Evolutionary conservation across 2,888 invertebrate species (phyloP).

Genomic region (Tetragnatha montana): DNA sequence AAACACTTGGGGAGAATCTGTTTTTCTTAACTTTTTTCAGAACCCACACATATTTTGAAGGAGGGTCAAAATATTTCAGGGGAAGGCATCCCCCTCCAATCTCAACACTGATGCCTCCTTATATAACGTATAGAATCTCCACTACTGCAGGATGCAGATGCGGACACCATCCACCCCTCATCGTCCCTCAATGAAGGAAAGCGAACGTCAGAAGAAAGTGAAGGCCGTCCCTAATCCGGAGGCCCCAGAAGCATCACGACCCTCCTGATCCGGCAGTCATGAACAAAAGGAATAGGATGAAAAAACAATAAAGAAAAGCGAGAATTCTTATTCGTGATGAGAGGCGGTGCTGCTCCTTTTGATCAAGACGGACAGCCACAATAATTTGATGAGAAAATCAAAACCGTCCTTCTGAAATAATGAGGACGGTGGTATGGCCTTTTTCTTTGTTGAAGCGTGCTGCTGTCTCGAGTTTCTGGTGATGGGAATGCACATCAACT

Average conservation of each 20-base stretch:
- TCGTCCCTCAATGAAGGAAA: neutral
- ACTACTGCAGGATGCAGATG: no score
- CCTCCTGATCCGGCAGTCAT: conserved; percentile 39
- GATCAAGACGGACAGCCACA: neutral
- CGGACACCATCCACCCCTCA: no score
- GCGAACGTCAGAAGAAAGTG: conserved; percentile 8
- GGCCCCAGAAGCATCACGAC: neutral
- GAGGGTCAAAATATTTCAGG: no score
- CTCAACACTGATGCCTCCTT: no score
- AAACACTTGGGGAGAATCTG: no score
- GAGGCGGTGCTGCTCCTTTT: conserved; percentile 4
- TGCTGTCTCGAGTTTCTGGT: no score
- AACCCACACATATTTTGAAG: no score
- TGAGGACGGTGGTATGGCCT: neutral
- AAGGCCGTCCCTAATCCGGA: neutral
- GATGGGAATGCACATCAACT: no score
- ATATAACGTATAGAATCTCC: no score
- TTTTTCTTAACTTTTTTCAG: no score
- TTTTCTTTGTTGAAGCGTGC: no score
- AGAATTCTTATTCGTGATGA: conserved; percentile 24
- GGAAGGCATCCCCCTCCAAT: no score
- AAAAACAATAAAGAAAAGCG: neutral
- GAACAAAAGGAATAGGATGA: conserved; percentile 33
- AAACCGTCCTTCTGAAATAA: neutral
- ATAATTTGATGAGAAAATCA: neutral